A percentile compares a stretch with the other conserved stretches of the same genome.
These are phyloP conservation scores for Neostethus bicornis DNA, from an alignment of 2,797 vertebrate species.

Conservation along the genomic window DNA sequence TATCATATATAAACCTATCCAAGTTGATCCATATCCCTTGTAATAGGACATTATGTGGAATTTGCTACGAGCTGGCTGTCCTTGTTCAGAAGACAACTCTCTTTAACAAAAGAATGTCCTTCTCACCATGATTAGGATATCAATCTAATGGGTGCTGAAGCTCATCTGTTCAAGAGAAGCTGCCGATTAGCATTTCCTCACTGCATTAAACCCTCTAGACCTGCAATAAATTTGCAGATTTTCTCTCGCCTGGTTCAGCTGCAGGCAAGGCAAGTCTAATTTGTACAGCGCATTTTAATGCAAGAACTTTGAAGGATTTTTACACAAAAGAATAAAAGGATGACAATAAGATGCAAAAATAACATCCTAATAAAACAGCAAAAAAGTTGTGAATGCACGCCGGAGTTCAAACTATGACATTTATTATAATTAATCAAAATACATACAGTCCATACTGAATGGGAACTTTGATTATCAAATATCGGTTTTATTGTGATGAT, in stretches of 20 bases:
- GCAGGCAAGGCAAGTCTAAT: no score
- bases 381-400: no score
- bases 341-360: no score
- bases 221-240: neutral
- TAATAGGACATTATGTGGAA: neutral
- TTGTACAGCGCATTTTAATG: no score
- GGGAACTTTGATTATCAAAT: no score
- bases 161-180: constrained; percentile 1
- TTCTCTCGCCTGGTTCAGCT: constrained; percentile 8
- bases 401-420: no score
- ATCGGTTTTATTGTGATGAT: no score
- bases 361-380: no score
- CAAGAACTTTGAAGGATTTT: no score
- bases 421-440: no score
- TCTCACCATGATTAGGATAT: constrained; percentile 1
- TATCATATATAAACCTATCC: neutral
- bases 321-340: no score
- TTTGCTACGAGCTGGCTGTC: neutral
- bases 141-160: constrained; percentile 1
- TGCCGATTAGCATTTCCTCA: neutral
- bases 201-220: neutral
- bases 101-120: neutral
- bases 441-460: no score
- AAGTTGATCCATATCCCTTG: neutral
- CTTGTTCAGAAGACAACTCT: neutral